These are phyloP conservation scores for Papilio polyxenes DNA, from an alignment of 1,140 invertebrate species.

Conservation along the genomic window DNA sequence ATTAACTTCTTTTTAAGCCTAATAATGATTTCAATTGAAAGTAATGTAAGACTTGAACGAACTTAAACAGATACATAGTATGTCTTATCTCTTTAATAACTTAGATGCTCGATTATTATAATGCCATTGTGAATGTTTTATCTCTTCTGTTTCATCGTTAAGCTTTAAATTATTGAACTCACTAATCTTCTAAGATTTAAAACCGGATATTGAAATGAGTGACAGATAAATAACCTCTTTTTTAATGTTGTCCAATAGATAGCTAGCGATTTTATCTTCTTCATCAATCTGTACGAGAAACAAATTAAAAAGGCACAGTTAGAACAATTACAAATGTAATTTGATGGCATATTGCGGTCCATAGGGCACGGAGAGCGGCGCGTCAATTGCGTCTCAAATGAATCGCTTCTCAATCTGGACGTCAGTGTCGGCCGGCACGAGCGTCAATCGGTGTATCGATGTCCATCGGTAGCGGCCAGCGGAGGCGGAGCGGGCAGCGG, in stretches of 20 bases:
- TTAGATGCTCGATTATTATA: neutral
- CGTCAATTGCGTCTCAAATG: slow-evolving; percentile 24
- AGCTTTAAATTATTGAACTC: neutral
- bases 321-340: slow-evolving; percentile 24
- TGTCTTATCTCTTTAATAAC: neutral
- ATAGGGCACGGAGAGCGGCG: slow-evolving; percentile 12
- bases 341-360: slow-evolving; percentile 21
- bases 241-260: slow-evolving; percentile 8
- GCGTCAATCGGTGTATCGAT: slow-evolving; percentile 71
- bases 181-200: neutral
- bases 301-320: slow-evolving; percentile 11
- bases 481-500: slow-evolving; percentile 57
- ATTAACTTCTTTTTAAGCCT: no score
- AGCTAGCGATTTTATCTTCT: neutral
- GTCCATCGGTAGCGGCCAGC: slow-evolving; percentile 64
- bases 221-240: slow-evolving; percentile 12
- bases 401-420: slow-evolving; percentile 30
- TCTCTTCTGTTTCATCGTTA: neutral
- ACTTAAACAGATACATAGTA: neutral
- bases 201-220: slow-evolving; percentile 14
- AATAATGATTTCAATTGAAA: no score
- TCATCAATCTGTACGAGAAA: slow-evolving; percentile 15
- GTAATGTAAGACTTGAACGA: neutral
- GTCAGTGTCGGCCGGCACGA: slow-evolving; percentile 20
- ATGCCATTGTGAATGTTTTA: neutral